A percentile compares a stretch with the other conserved stretches of the same genome.
Conservation (phyloP, 2,113 vertebrate species). For the Nycticryphes semicollaris region DNA sequence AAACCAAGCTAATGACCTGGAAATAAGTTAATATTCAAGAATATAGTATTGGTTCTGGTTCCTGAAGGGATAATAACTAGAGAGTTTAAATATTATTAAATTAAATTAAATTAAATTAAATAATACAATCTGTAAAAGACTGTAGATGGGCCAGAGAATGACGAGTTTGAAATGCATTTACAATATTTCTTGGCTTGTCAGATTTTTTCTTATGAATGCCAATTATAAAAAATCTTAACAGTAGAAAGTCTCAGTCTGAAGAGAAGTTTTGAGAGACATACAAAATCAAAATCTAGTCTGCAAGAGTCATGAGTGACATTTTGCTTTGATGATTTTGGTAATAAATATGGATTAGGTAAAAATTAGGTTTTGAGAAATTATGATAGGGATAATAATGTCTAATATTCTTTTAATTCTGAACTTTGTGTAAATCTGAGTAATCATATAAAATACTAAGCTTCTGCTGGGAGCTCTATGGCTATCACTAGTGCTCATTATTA, state of each 20-base stretch:
- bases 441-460: neutral
- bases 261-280: conserved; percentile 3
- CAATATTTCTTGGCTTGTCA: conserved; percentile 45
- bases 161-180: conserved; percentile 59
- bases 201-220: conserved; percentile 34
- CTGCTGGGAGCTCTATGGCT: neutral
- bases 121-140: neutral
- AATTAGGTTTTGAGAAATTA: neutral
- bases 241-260: neutral
- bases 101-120: neutral
- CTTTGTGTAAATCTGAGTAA: neutral
- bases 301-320: neutral
- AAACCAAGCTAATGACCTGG: conserved; percentile 58
- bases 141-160: neutral
- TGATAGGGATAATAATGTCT: neutral
- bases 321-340: neutral
- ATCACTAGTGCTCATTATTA: neutral
- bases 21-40: conserved; percentile 61
- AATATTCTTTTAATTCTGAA: neutral
- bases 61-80: neutral
- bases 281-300: conserved; percentile 18
- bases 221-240: conserved; percentile 31
- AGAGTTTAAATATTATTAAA: conserved; percentile 21
- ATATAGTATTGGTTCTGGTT: neutral
- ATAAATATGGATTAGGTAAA: neutral